phyloP scores from a whole-genome alignment of 2,113 vertebrate species.

The Peucedramus taeniatus region DNA sequence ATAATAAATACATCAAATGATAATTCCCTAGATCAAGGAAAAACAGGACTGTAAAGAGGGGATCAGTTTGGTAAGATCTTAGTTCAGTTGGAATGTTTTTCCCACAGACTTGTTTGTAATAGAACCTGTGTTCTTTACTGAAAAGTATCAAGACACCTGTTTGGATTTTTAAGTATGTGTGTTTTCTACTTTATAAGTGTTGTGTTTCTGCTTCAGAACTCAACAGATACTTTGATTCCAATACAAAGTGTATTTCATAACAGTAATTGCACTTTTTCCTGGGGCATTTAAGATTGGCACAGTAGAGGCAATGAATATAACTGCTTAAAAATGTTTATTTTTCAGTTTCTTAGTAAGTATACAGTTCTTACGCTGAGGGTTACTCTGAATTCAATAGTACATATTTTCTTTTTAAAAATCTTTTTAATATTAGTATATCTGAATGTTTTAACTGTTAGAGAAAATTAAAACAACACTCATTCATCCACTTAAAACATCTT shows the following conservation, averaged over 20 bases:
- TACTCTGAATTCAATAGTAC: neutral
- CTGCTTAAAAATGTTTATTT: neutral
- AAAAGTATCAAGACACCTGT: neutral
- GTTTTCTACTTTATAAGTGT: neutral
- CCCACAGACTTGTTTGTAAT: neutral
- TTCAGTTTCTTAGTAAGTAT: neutral
- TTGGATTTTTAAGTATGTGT: neutral
- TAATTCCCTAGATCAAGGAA: constrained; percentile 57
- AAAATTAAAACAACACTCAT: neutral
- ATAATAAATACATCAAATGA: constrained; percentile 49
- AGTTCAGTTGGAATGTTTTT: constrained; percentile 33
- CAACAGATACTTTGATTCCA: neutral
- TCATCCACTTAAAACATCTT: neutral
- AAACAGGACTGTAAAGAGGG: constrained; percentile 55
- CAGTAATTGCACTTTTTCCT: neutral
- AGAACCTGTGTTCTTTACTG: neutral
- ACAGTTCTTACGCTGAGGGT: neutral
- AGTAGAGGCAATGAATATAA: neutral
- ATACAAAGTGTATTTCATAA: neutral
- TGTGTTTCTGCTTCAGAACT: neutral
- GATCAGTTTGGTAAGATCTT: constrained; percentile 49
- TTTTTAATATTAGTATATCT: neutral
- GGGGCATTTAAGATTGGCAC: neutral
- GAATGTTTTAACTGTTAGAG: neutral
- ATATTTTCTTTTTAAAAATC: neutral